Evolutionary conservation across 2,113 vertebrate genomes (phyloP), one percentile per base, ranked within the genome.

Genomic region (Podocnemis expansa): DNA sequence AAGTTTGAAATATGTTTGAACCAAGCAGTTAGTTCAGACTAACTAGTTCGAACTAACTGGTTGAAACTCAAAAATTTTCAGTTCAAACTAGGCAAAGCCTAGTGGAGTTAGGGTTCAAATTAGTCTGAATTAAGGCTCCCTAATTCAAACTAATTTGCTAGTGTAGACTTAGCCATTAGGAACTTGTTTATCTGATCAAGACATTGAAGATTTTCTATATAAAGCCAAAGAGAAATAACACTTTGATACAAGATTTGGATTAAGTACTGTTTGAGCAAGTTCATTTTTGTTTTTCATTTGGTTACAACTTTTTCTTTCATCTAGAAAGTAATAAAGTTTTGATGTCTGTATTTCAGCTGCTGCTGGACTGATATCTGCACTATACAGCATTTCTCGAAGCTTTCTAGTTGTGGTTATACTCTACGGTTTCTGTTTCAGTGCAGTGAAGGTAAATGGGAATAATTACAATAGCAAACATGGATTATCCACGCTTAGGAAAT

Each of bases 341-440:
- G 19, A 60, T 93, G 87, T 95, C 92, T 98, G 34, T 96, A 4
- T 98, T 97, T 93, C 97, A 99, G 99, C 99, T 84, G 99, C 98
- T 43, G 98, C 99, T 2, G 99, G 99, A 31, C 96, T 99, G 0
- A 47, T 97, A 2, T 99, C 99, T 24, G 99, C 99, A 0, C 31
- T 99, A 0, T 99, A 99, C 96, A 98, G 99, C 86, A 98, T 99
- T 96, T 97, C 97, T 9, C 98, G 99, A 89, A 99, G 99, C 78
- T 96, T 98, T 86, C 73, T 97, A 2, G 98, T 98, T 14, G 95
- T 99, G 2, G 95, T 97, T 51, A 97, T 99, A 82, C 98, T 99
- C 1, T 99, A 99, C 3, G 98, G 97, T 6, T 98, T 99, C 96
- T 99, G 99, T 97, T 99, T 99, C 85, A 98, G 98, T 13, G 98